Conservation (phyloP, 2,888 invertebrate genomes). For the Candidula unifasciata region DNA sequence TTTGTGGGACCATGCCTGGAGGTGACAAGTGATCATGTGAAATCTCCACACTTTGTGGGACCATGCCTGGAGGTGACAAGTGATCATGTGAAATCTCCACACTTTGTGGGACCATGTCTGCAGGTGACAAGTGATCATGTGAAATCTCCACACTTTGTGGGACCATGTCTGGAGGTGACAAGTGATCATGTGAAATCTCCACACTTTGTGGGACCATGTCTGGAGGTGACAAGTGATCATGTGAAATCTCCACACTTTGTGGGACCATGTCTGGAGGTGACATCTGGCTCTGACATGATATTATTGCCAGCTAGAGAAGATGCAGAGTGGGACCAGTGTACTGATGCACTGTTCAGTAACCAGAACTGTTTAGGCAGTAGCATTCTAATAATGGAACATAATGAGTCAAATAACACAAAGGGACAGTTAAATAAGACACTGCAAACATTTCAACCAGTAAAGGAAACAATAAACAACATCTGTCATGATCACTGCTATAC, state of each 20-base stretch:
- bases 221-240: not conserved
- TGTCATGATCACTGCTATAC: conserved; percentile 34
- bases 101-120: not conserved
- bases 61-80: too few species aligned
- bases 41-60: not conserved
- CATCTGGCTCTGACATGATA: not conserved
- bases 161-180: too few species aligned
- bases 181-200: not conserved
- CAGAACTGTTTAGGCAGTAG: not conserved
- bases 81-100: not conserved
- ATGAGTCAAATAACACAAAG: not conserved
- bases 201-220: not conserved
- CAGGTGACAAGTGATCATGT: not conserved
- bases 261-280: too few species aligned
- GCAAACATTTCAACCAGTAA: conserved; percentile 1
- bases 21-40: not conserved
- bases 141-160: not conserved
- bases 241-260: not conserved
- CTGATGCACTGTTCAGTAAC: not conserved
- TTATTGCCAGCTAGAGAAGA: not conserved
- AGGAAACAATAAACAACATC: conserved; percentile 5
- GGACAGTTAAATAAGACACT: not conserved
- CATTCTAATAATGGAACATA: not conserved
- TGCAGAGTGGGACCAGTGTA: not conserved
- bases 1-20: not conserved